Base-by-base conservation (phyloP, 2,797 vertebrate species). In the Smutsia temminckii region DNA sequence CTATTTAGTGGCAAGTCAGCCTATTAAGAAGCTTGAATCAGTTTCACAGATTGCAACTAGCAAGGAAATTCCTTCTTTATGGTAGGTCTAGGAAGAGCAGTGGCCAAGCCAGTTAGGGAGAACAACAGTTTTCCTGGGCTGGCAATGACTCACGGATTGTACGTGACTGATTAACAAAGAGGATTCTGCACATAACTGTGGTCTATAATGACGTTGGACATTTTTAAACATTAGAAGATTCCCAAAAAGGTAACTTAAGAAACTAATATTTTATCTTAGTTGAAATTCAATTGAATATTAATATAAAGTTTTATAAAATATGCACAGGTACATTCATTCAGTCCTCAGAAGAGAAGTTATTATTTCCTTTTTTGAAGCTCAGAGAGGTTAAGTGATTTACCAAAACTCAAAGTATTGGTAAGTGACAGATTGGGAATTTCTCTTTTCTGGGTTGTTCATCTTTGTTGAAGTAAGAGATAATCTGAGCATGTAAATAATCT, bases 151-250 rank as follows among this genome's bases (percentile, higher is more conserved):
- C 37, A 27, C 55, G 32, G 63, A 59, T 34, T 63, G 2, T 46
- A 34, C 46, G 40, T 71, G 42, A 69, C 14, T 72, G 42, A 81
- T 51, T 69, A 78, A 63, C 9, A 51, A 69, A 78, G 32, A 57
- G 6, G 13, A 34, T 42, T 46, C 14, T 17, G 20, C 25, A 27
- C 1, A 69, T 77, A 80, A 66, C 34, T 78, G 51, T 77, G 14
- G 5, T 72, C 42, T 77, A 57, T 46, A 85, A 88, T 92, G 66
- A 63, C 81, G 7, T 66, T 63, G 46, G 42, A 72, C n/a, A 63
- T 68, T 85, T 40, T 89, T 78, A 84, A 97, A 87, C 57, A 72
- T 55, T 46, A 75, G 49, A 74, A 94, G 51, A 89, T 84, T 71
- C 32, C 46, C 29, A 13, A 66, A 77, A 74, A 7, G 16, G 86